Evolutionary conservation across 2,113 vertebrate genomes (phyloP).

Genomic region (Calypte anna): DNA sequence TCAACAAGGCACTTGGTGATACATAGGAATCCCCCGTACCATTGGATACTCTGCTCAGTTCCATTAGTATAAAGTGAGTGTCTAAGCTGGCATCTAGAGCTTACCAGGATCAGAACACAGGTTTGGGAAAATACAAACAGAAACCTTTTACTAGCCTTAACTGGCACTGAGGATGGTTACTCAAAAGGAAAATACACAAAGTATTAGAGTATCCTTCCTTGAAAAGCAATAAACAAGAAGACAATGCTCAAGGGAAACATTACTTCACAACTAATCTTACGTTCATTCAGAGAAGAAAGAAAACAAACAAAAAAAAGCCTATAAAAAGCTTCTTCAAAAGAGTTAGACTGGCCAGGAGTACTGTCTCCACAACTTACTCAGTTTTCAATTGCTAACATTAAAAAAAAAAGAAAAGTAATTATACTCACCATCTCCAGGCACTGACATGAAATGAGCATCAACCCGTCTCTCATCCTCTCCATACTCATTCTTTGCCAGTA

Average conservation of each 20-base stretch:
- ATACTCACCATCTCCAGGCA: constrained; percentile 87
- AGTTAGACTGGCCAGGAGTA: neutral
- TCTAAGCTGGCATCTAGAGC: neutral
- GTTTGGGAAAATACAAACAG: neutral
- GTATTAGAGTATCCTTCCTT: neutral
- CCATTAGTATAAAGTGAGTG: neutral
- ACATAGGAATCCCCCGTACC: rapidly evolving
- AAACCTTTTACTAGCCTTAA: neutral
- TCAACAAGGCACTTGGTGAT: neutral
- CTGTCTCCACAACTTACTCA: neutral
- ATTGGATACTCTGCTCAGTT: neutral
- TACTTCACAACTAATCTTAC: neutral
- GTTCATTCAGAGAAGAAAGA: neutral
- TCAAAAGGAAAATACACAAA: neutral
- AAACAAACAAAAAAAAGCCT: neutral
- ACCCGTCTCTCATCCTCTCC: constrained; percentile 85
- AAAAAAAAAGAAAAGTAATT: neutral
- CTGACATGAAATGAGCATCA: constrained; percentile 91
- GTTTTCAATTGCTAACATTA: neutral
- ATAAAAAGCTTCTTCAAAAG: neutral
- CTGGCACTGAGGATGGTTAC: neutral
- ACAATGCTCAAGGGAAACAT: neutral
- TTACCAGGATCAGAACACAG: neutral
- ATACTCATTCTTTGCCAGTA: constrained; percentile 85
- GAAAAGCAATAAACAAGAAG: neutral